phyloP scores from a whole-genome alignment of 2,113 vertebrate genomes.

The Burhinus bistriatus region DNA sequence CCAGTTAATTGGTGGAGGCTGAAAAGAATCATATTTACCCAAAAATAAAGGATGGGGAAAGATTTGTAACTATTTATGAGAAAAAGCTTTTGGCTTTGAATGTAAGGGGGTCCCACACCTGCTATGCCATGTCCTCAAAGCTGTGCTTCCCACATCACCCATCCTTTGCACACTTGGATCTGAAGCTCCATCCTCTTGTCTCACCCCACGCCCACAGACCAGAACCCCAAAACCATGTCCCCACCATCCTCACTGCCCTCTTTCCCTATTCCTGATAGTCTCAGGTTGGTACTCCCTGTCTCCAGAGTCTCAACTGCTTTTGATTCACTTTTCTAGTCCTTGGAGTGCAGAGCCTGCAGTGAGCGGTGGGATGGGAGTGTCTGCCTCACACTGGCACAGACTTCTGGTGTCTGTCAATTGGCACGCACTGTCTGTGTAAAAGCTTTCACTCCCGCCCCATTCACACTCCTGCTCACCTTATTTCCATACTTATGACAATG shows the following conservation, averaged over 20 bases:
- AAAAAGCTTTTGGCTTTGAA: background rate
- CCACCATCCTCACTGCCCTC: background rate
- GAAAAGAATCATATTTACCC: background rate
- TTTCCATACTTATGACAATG: background rate
- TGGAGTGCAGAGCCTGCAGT: background rate
- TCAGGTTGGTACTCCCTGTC: background rate
- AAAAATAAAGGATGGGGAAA: background rate
- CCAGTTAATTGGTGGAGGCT: background rate
- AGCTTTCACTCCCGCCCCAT: background rate
- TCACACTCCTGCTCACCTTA: background rate
- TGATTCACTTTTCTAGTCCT: background rate
- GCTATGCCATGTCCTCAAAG: background rate
- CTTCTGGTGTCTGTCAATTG: background rate
- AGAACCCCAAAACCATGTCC: background rate
- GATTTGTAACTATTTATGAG: background rate
- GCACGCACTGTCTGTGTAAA: background rate
- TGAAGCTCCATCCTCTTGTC: background rate
- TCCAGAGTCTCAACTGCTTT: background rate
- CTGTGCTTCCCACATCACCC: rapidly evolving
- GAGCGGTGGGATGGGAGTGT: rapidly evolving
- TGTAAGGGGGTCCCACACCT: background rate
- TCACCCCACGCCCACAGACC: rapidly evolving
- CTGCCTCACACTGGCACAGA: background rate
- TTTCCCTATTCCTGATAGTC: background rate
- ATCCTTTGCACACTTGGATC: background rate